These are phyloP conservation scores for Antheraea yamamai DNA, from an alignment of 2,888 invertebrate species.

Conservation along the genomic window DNA sequence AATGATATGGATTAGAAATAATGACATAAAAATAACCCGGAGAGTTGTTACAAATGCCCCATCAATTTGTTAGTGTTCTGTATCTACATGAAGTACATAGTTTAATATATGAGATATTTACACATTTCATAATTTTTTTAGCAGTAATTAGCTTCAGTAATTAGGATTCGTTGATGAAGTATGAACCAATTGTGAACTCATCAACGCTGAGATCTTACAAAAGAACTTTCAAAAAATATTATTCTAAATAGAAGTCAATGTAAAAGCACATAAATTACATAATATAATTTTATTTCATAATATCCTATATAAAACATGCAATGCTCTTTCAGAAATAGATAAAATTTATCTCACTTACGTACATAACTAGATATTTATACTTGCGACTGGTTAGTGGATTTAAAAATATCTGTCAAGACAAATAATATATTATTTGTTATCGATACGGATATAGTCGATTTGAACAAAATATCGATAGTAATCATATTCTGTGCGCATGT, in stretches of 20 bases:
- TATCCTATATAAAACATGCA: not conserved
- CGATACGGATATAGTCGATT: not conserved
- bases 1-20: too few relatives aligned
- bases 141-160: too few relatives aligned
- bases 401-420: not conserved
- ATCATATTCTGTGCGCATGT: not conserved
- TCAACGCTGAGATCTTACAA: too few relatives aligned
- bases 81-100: too few relatives aligned
- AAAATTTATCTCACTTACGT: not conserved
- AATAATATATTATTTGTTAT: not conserved
- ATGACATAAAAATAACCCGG: too few relatives aligned
- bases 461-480: not conserved
- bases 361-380: slow-evolving; percentile 1
- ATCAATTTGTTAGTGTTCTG: too few relatives aligned
- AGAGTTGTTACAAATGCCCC: too few relatives aligned
- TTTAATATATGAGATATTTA: too few relatives aligned
- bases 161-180: too few relatives aligned
- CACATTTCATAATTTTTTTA: too few relatives aligned
- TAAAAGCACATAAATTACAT: not conserved
- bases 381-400: not conserved
- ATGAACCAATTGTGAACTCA: too few relatives aligned
- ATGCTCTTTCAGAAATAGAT: not conserved
- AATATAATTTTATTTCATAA: not conserved
- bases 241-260: not conserved
- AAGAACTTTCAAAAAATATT: not conserved